Conservation (phyloP, 2,797 vertebrate species). For the Thalassophryne amazonica region DNA sequence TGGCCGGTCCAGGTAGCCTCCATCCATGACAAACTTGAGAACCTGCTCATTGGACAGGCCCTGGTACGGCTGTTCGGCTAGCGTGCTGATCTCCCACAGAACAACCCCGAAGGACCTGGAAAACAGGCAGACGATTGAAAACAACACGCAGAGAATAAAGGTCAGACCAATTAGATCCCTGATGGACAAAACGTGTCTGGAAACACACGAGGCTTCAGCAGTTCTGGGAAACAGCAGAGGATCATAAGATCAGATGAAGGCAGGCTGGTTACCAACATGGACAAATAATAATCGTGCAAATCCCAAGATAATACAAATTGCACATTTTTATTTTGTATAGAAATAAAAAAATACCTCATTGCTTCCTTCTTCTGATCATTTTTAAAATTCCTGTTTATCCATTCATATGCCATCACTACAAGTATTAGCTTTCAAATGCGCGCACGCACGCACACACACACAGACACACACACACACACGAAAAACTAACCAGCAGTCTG, state of each 20-base stretch:
- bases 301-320: no score
- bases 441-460: not conserved
- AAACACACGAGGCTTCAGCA: slow-evolving; percentile 13
- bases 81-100: slow-evolving; percentile 95
- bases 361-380: no score
- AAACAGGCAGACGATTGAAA: slow-evolving; percentile 8
- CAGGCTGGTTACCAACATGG: no score
- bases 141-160: slow-evolving; percentile 27
- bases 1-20: slow-evolving; percentile 89
- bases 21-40: slow-evolving; percentile 97
- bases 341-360: no score
- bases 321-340: no score
- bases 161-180: slow-evolving; percentile 31
- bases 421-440: no score
- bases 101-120: slow-evolving; percentile 96
- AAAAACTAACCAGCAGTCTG: slow-evolving; percentile 93
- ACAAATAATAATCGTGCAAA: no score
- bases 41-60: slow-evolving; percentile 97
- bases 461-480: not conserved
- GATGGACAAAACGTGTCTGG: slow-evolving; percentile 15
- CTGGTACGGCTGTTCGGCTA: slow-evolving; percentile 97
- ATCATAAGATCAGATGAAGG: not conserved
- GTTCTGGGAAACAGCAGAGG: slow-evolving; percentile 2
- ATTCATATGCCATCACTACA: no score
- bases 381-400: no score